phyloP scores from a whole-genome alignment of 2,888 invertebrate species.

The Latrodectus hesperus region DNA sequence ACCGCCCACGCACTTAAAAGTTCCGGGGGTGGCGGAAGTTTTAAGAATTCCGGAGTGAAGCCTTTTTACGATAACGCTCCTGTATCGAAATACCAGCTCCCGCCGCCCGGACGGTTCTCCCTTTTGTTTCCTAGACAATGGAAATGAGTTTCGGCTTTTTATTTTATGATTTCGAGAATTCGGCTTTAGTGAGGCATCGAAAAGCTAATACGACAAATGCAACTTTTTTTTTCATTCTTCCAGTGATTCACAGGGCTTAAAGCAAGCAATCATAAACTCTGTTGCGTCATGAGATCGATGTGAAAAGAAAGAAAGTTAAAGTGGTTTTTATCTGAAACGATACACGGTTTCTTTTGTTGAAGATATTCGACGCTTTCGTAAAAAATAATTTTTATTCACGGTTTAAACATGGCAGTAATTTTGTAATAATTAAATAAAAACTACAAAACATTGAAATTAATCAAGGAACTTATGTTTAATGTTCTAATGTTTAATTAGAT shows the following conservation, averaged over 20 bases:
- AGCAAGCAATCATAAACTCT: background rate
- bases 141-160: conserved; percentile 13
- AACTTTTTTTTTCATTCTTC: background rate
- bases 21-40: conserved; percentile 40
- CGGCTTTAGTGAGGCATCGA: background rate
- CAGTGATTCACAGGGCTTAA: background rate
- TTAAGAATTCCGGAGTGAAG: conserved; percentile 58
- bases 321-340: too few relatives aligned
- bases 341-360: too few relatives aligned
- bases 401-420: too few relatives aligned
- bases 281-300: too few relatives aligned
- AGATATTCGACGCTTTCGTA: too few relatives aligned
- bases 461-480: too few relatives aligned
- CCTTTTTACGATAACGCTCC: conserved; percentile 55
- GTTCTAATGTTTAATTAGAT: too few relatives aligned
- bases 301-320: too few relatives aligned
- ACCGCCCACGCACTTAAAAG: conserved; percentile 51
- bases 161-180: conserved; percentile 4
- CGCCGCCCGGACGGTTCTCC: background rate
- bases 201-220: conserved; percentile 2
- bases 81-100: background rate
- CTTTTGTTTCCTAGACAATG: background rate
- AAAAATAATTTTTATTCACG: too few relatives aligned
- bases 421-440: too few relatives aligned
- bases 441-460: too few relatives aligned